Base-by-base conservation (phyloP, 1,140 invertebrate genomes). In the Andricus grossulariae region DNA sequence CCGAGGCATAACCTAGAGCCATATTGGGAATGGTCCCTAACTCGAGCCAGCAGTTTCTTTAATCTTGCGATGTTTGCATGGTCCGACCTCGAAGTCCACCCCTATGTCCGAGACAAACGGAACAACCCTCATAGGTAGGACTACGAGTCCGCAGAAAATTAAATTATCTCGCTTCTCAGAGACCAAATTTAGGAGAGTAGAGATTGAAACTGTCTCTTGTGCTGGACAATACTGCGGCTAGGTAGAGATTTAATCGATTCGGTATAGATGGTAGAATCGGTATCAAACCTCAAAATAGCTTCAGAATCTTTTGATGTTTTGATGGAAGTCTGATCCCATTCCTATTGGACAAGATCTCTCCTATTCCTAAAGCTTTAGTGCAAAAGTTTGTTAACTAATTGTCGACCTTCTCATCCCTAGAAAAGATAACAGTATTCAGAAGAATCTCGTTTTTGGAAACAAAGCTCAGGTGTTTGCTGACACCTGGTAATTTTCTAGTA, bases 51-150 rank as follows among this genome's bases (percentile, higher is more conserved):
- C 84, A 83, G 84, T 87, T 88, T 83, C 86, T 91, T 91, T 90
- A 91, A 91, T 91, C 90, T 90, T 83, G 85, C 82, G 80, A 85
- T 91, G 90, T 90, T 90, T 91, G 89, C 89, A 90, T 90, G 88
- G 83, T 82, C 78, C 78, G 66, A 71, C 77, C 81, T 75, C 49
- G 73, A 50, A 71, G 76, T 75, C 71, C 66, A 78, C 74, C 79
- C 74, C 73, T 73, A 75, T 72, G 71, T 79, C 66, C 83, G 80
- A 82, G 76, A 82, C 79, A 88, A 88, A 85, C 85, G 81, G 85
- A 83, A 82, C 75, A 78, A 80, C 84, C 84, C 87, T 82, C 52
- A 82, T 78, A 81, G 79, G 76, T 73, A 71, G 72, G 55, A 84
- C 80, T 73, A 66, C 60, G 39, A 66, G 60, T 66, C 39, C 32